These are phyloP conservation scores for Drosophila pandora DNA, from an alignment of 1,140 invertebrate species.

Conservation along the genomic window DNA sequence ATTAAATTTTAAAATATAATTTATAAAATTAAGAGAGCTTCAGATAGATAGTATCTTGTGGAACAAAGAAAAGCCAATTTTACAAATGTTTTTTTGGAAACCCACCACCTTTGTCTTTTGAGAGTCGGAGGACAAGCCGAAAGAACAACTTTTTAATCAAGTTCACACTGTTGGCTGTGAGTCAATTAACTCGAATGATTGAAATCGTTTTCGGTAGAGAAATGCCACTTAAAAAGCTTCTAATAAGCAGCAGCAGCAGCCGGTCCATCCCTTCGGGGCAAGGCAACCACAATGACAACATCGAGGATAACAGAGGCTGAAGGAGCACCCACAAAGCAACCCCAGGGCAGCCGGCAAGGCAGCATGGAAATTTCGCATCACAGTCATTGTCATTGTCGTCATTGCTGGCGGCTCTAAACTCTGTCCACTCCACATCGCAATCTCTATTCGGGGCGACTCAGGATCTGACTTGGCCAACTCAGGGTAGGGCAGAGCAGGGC, in stretches of 20 bases:
- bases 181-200: conserved; percentile 66
- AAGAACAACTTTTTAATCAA: conserved; percentile 65
- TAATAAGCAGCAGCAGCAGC: conserved; percentile 39
- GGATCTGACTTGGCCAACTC: conserved; percentile 33
- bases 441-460: conserved; percentile 32
- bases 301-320: conserved; percentile 19
- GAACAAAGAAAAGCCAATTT: neutral
- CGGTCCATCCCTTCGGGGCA: conserved; percentile 21
- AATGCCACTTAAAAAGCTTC: conserved; percentile 61
- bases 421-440: conserved; percentile 13
- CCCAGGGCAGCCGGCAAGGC: conserved; percentile 34
- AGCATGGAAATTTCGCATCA: conserved; percentile 61
- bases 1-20: too few species aligned
- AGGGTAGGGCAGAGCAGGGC: too few species aligned
- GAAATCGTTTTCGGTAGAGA: conserved; percentile 41
- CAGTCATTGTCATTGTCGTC: conserved; percentile 58
- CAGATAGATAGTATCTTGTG: neutral
- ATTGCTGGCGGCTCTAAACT: conserved; percentile 49
- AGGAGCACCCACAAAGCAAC: conserved; percentile 36
- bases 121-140: neutral
- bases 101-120: neutral
- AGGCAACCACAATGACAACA: conserved; percentile 28
- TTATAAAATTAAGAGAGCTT: too few species aligned
- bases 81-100: neutral
- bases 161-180: conserved; percentile 43